phyloP scores from a whole-genome alignment of 2,797 vertebrate species.

The Chrosomus eos region DNA sequence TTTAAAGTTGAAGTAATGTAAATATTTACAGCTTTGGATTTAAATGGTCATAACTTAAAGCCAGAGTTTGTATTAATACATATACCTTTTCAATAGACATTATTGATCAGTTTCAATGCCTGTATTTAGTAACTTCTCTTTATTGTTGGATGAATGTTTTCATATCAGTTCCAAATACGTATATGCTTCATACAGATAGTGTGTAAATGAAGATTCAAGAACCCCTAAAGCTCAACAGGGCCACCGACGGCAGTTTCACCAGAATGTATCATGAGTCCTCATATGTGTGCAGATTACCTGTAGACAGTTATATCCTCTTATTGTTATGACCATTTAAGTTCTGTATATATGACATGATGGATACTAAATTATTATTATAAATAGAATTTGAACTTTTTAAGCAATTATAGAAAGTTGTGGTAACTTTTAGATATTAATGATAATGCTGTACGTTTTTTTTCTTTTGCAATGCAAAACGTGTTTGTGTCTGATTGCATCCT shows the following conservation, averaged over 20 bases:
- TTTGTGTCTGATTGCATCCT: constrained; percentile 39
- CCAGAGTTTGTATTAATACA: constrained; percentile 22
- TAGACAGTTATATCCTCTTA: constrained; percentile 6
- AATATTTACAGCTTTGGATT: constrained; percentile 42
- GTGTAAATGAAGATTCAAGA: constrained; percentile 24
- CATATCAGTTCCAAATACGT: neutral
- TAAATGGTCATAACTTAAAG: constrained; percentile 54
- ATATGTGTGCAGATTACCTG: constrained; percentile 14
- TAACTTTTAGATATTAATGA: constrained; percentile 56
- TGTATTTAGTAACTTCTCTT: neutral
- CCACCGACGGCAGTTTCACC: constrained; percentile 60
- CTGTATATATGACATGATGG: constrained; percentile 1
- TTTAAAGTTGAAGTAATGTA: constrained; percentile 14
- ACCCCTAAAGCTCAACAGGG: constrained; percentile 48
- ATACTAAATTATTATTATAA: constrained; percentile 18
- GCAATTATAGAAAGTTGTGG: constrained; percentile 68
- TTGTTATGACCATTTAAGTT: constrained; percentile 50
- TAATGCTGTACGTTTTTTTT: constrained; percentile 46
- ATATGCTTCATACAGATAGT: constrained; percentile 29
- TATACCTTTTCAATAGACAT: neutral
- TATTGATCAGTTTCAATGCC: neutral
- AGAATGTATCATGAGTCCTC: constrained; percentile 56
- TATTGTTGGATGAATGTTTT: constrained; percentile 11
- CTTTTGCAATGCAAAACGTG: constrained; percentile 65
- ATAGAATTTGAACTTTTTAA: constrained; percentile 60